Evolutionary conservation across 2,113 vertebrate species (phyloP).

Genomic region (Sphaerodactylus townsendi): DNA sequence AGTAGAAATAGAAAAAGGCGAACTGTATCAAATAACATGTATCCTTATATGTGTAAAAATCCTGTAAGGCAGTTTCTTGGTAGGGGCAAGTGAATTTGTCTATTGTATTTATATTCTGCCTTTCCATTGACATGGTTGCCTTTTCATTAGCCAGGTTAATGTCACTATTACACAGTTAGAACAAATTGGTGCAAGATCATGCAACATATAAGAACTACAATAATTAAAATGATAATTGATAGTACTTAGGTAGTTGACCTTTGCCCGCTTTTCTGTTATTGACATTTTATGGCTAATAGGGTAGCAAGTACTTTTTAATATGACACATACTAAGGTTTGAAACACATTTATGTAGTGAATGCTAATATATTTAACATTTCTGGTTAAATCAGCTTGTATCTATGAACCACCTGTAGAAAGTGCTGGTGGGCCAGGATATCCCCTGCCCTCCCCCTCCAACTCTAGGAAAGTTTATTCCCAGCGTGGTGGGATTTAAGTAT

Average conservation of each 20-base stretch:
- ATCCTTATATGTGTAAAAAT: neutral
- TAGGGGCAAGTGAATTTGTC: neutral
- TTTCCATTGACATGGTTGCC: neutral
- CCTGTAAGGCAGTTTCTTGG: neutral
- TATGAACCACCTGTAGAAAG: too few relatives aligned
- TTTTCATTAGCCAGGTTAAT: neutral
- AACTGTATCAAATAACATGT: neutral
- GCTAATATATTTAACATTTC: neutral
- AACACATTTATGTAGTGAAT: neutral
- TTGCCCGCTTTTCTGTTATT: neutral
- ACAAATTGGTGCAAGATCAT: too few relatives aligned
- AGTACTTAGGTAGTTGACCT: neutral
- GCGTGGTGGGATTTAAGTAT: too few relatives aligned
- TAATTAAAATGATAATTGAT: neutral
- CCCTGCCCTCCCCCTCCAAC: too few relatives aligned
- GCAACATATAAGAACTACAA: neutral
- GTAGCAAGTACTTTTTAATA: neutral
- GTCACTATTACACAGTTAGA: neutral
- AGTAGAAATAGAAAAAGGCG: neutral
- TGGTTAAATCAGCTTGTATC: too few relatives aligned
- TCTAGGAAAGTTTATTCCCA: too few relatives aligned
- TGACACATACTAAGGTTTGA: neutral
- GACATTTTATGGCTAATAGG: neutral
- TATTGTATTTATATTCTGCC: neutral
- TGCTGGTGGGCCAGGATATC: too few relatives aligned